phyloP scores from a whole-genome alignment of 2,113 vertebrate species.

The Azemiops feae region DNA sequence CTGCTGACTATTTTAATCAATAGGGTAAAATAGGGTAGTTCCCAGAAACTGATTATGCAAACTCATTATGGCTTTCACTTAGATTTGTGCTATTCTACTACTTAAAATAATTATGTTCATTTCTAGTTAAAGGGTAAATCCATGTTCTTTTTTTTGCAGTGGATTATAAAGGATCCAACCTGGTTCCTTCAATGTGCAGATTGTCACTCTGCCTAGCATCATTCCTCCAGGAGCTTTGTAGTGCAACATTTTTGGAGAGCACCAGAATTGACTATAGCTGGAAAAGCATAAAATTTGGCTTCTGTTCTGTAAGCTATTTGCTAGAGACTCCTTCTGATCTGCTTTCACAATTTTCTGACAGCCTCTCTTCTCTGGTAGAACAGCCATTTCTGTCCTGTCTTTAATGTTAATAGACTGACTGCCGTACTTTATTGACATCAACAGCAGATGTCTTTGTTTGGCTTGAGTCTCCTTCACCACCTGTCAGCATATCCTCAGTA shows the following conservation, averaged over 20 bases:
- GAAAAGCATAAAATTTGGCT: neutral
- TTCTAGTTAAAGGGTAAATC: neutral
- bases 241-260: neutral
- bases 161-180: neutral
- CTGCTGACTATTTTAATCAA: neutral
- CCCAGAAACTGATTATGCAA: neutral
- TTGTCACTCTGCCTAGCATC: neutral
- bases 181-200: neutral
- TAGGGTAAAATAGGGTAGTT: neutral
- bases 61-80: neutral
- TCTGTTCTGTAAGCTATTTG: neutral
- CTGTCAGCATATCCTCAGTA: slow-evolving; percentile 30
- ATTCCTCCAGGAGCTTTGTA: neutral
- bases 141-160: neutral
- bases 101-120: neutral
- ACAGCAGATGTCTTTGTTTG: slow-evolving; percentile 64
- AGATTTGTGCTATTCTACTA: neutral
- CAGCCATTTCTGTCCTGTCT: slow-evolving; percentile 53
- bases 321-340: slow-evolving; percentile 20
- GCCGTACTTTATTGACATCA: slow-evolving; percentile 45
- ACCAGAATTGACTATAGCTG: neutral
- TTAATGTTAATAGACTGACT: slow-evolving; percentile 24
- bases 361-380: slow-evolving; percentile 14
- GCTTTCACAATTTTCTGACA: slow-evolving; percentile 18
- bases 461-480: slow-evolving; percentile 51